Conservation (phyloP, 1,140 invertebrate genomes). For the Pachyrhynchus sulphureomaculatus region DNA sequence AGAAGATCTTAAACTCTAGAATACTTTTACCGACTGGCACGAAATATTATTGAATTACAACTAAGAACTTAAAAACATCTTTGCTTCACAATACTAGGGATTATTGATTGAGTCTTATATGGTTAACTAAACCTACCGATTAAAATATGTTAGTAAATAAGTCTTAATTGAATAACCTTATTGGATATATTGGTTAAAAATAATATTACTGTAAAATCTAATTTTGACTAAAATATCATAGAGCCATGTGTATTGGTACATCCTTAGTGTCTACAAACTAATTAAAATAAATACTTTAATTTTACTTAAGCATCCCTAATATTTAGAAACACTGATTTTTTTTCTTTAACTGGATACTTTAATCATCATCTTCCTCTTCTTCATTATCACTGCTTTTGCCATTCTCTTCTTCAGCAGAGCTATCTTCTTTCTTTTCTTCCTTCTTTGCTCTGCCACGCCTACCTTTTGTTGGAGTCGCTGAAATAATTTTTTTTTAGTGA, state of each 20-base stretch:
- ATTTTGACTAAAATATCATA: no score
- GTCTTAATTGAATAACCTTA: no score
- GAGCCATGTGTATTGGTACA: no score
- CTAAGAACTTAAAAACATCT: not conserved
- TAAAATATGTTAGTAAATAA: no score
- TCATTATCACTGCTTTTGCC: conserved; percentile 31
- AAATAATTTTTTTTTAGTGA: not conserved
- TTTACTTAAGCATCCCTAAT: not conserved
- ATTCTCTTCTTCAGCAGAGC: conserved; percentile 33
- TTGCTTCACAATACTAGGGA: no score
- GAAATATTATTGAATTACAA: not conserved
- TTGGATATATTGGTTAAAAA: no score
- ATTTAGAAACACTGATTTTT: not conserved
- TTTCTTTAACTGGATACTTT: conserved; percentile 1
- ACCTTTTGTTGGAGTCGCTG: conserved; percentile 11
- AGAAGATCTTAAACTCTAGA: not conserved
- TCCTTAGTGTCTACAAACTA: no score
- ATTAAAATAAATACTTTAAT: no score
- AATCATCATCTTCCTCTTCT: conserved; percentile 33
- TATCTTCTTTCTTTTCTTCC: conserved; percentile 36
- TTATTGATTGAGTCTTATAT: no score
- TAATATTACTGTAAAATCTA: no score
- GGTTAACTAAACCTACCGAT: no score
- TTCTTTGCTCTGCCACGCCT: conserved; percentile 35
- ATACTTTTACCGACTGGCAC: not conserved